A percentile compares a stretch with the other conserved stretches of the same genome.
These are phyloP conservation scores for Telmatherina bonti DNA, from an alignment of 2,797 vertebrate genomes.

Conservation along the genomic window DNA sequence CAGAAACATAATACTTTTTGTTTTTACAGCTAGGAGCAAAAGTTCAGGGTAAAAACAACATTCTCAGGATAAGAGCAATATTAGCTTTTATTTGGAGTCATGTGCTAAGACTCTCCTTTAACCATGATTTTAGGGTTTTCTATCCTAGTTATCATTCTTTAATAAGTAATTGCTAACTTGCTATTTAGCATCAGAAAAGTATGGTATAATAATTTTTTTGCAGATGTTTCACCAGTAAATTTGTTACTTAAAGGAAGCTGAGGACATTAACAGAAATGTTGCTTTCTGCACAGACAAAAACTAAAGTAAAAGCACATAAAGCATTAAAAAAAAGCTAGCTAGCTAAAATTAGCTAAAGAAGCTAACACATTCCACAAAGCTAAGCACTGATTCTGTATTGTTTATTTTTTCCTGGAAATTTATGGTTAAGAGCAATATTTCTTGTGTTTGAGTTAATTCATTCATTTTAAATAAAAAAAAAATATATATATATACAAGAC, in stretches of 20 bases:
- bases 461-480: background rate
- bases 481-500: background rate
- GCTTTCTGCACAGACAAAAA: background rate
- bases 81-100: background rate
- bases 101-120: background rate
- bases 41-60: background rate
- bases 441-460: background rate
- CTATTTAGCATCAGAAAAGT: background rate
- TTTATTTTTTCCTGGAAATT: background rate
- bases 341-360: background rate
- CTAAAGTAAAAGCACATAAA: too few relatives aligned
- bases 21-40: background rate
- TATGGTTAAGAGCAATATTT: background rate
- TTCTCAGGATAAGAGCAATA: background rate
- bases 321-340: too few relatives aligned
- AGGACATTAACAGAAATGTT: background rate
- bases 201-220: background rate
- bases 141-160: background rate
- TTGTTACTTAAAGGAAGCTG: background rate
- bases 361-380: background rate
- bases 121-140: background rate
- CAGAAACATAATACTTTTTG: background rate
- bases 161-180: background rate
- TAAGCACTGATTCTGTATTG: background rate
- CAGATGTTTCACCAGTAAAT: background rate